Base-by-base conservation (phyloP, 2,113 vertebrate genomes). In the Hipposideros armiger region DNA sequence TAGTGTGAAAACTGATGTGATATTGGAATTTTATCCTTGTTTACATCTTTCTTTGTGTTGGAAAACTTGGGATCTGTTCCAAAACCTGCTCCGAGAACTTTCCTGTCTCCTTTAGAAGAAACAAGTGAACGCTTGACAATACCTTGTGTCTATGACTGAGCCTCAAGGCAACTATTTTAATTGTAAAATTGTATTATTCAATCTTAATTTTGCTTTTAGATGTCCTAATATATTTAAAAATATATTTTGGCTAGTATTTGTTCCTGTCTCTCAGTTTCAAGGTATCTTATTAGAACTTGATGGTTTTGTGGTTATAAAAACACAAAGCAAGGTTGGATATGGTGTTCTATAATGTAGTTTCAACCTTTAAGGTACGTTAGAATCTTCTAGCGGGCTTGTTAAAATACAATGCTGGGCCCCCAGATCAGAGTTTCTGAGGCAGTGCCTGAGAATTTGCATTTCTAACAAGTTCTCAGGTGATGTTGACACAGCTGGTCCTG, bases 21-120 rank as follows among this genome's bases (percentile, higher is more conserved):
- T 72, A 26, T n/a, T 93, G 91, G 94, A 97, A 96, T 95, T 94
- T 96, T 97, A 96, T 89, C 95, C 95, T 88, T 96, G 93, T 97
- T 97, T 95, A 96, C 74, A 77, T 96, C 83, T 91, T 89, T 45
- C 90, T 97, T 94, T 92, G 96, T 97, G 92, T 96, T 93, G 94
- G 91, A 95, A 95, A 91, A 69, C 58, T 94, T 84, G 93, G 97
- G 93, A 94, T 84, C 80, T 81, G 60, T 84, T 96, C 93, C 96
- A 97, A 96, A 94, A 89, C 73, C 52, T 92, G 74, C 76, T 95
- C 86, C 52, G 73, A 77, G 50, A 97, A 47, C 52, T 95, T 97
- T 95, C 96, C 85, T 97, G 83, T 97, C 88, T 97, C 86, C 91
- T 94, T 56, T 42, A 85, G 73, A 50, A 80, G 78, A 91, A 89